Conservation (phyloP, 2,888 invertebrate genomes). For the Boloria euphrosyne region DNA sequence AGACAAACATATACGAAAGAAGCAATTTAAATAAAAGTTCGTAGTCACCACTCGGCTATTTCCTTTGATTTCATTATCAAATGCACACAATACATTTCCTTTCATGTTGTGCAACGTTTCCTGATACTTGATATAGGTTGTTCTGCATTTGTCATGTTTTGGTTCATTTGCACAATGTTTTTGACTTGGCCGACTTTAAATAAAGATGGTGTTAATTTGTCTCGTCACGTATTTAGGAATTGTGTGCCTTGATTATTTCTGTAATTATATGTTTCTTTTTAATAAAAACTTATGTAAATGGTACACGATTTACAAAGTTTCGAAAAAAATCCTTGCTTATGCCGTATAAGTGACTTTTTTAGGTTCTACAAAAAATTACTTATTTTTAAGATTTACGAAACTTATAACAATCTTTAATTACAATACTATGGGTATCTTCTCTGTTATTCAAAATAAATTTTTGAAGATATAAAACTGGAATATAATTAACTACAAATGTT, state of each 20-base stretch:
- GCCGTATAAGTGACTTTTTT: too few species aligned
- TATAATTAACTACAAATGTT: not conserved
- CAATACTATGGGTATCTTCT: too few species aligned
- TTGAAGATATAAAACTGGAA: not conserved
- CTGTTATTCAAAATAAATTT: not conserved
- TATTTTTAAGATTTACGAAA: too few species aligned
- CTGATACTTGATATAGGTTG: slow-evolving; percentile 29
- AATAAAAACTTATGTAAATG: too few species aligned
- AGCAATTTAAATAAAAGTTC: not conserved
- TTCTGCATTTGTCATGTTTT: slow-evolving; percentile 19
- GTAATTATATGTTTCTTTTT: not conserved
- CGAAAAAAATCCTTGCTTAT: too few species aligned
- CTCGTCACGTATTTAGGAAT: not conserved
- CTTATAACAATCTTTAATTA: too few species aligned
- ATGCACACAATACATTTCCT: slow-evolving; percentile 34
- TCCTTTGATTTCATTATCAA: slow-evolving; percentile 41
- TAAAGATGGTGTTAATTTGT: not conserved
- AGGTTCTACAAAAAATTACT: too few species aligned
- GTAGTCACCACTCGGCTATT: slow-evolving; percentile 37
- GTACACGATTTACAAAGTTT: too few species aligned
- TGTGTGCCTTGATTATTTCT: not conserved
- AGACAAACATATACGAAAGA: too few species aligned
- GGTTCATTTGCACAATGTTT: slow-evolving; percentile 9
- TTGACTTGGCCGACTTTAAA: not conserved
- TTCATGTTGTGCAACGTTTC: slow-evolving; percentile 33